A percentile compares a stretch with the other conserved stretches of the same genome.
phyloP scores from a whole-genome alignment of 2,797 vertebrate genomes.

The Mionectes olivaceus region DNA sequence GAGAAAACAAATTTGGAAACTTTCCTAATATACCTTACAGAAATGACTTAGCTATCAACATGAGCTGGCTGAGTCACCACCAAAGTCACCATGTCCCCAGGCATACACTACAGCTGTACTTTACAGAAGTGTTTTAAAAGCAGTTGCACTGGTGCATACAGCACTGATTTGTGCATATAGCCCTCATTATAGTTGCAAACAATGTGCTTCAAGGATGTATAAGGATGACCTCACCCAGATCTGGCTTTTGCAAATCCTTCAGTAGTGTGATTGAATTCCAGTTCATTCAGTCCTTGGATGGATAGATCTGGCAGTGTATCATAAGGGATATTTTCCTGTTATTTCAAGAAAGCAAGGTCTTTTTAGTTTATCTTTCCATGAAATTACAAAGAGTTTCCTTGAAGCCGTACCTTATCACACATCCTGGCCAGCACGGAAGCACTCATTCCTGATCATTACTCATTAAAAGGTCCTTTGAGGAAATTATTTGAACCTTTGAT shows the following conservation, averaged over 20 bases:
- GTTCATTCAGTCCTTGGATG: constrained; percentile 32
- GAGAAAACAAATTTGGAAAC: constrained; percentile 39
- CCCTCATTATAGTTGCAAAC: not conserved
- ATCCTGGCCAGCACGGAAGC: constrained; percentile 6
- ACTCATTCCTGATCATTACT: not conserved
- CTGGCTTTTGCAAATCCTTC: not conserved
- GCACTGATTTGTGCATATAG: not conserved
- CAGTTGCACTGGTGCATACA: not conserved
- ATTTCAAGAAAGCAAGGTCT: constrained; percentile 39
- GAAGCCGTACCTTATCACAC: not conserved
- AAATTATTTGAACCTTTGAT: constrained; percentile 19
- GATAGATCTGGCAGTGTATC: constrained; percentile 25
- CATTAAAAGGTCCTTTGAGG: constrained; percentile 20
- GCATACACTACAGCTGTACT: not conserved
- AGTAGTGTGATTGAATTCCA: constrained; percentile 16
- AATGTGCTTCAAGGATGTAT: not conserved
- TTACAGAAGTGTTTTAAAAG: not conserved
- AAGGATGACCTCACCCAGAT: not conserved
- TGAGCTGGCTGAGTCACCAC: not conserved
- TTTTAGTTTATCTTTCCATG: constrained; percentile 53
- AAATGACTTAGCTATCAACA: not conserved
- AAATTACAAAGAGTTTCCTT: constrained; percentile 54
- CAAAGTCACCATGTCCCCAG: not conserved
- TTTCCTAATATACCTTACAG: constrained; percentile 13
- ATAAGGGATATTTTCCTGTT: constrained; percentile 49